Percentiles rank a stretch among this genome's conserved stretches.
These are phyloP conservation scores for Cheumatopsyche charites DNA, from an alignment of 1,140 invertebrate species.

Conservation along the genomic window DNA sequence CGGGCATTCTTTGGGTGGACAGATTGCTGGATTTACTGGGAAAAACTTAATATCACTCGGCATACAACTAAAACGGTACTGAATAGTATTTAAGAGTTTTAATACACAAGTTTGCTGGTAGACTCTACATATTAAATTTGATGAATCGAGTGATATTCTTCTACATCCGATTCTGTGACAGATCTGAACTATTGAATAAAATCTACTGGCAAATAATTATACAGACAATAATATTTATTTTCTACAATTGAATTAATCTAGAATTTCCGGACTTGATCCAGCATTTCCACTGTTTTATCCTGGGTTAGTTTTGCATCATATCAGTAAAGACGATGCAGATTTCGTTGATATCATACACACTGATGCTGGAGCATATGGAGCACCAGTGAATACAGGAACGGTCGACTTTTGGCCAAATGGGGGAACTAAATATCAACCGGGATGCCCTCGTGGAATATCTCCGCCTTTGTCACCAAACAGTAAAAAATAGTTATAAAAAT, in stretches of 20 bases:
- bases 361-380: conserved; percentile 66
- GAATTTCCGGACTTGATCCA: conserved; percentile 65
- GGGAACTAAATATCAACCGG: conserved; percentile 64
- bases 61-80: conserved; percentile 52
- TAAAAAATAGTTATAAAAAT: conserved; percentile 45
- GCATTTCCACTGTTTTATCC: conserved; percentile 67
- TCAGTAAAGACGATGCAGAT: conserved; percentile 67
- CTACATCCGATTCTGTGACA: not conserved
- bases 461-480: conserved; percentile 58
- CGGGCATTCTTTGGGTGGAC: conserved; percentile 78
- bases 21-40: conserved; percentile 72
- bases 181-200: no score
- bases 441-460: conserved; percentile 61
- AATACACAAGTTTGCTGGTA: no score
- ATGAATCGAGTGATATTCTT: not conserved
- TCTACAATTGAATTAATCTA: conserved; percentile 45
- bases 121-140: no score
- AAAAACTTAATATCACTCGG: conserved; percentile 52
- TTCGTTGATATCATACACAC: conserved; percentile 76
- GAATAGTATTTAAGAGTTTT: not conserved
- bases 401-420: conserved; percentile 70
- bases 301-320: conserved; percentile 61
- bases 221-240: not conserved
- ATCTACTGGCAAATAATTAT: no score
- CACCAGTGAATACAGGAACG: conserved; percentile 62